Percentiles rank a stretch among this genome's conserved stretches.
Conservation (phyloP, 2,113 vertebrate genomes). For the Tinamus guttatus region DNA sequence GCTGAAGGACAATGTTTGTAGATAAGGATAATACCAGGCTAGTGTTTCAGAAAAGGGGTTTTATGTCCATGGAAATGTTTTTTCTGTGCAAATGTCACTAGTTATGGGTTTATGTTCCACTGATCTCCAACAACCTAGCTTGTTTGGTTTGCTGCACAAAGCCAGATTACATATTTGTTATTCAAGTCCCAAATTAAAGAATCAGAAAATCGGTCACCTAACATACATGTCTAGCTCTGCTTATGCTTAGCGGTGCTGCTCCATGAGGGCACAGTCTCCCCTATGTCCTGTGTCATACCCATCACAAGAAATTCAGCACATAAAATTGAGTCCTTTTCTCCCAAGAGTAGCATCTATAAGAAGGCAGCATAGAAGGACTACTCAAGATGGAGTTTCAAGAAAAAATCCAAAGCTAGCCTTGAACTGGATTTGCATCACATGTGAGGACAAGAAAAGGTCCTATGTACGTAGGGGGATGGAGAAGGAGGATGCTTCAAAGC, state of each 20-base stretch:
- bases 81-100: background rate
- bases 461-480: background rate
- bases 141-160: background rate
- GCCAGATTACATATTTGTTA: constrained; percentile 27
- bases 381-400: background rate
- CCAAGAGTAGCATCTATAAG: background rate
- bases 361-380: background rate
- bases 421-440: fast-evolving
- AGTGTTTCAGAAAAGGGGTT: background rate
- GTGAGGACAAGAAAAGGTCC: background rate
- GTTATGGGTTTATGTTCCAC: background rate
- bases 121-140: background rate
- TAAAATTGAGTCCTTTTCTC: background rate
- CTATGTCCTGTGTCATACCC: background rate
- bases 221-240: background rate
- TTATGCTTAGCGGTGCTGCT: background rate
- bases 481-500: background rate
- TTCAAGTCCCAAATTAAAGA: constrained; percentile 50
- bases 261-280: background rate
- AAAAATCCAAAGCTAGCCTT: background rate
- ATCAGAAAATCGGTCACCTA: background rate
- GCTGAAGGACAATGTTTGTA: background rate
- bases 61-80: background rate
- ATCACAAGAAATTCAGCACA: no score
- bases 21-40: background rate